These are phyloP conservation scores for Myrmecobius fasciatus DNA, from an alignment of 2,113 vertebrate species.

Conservation along the genomic window DNA sequence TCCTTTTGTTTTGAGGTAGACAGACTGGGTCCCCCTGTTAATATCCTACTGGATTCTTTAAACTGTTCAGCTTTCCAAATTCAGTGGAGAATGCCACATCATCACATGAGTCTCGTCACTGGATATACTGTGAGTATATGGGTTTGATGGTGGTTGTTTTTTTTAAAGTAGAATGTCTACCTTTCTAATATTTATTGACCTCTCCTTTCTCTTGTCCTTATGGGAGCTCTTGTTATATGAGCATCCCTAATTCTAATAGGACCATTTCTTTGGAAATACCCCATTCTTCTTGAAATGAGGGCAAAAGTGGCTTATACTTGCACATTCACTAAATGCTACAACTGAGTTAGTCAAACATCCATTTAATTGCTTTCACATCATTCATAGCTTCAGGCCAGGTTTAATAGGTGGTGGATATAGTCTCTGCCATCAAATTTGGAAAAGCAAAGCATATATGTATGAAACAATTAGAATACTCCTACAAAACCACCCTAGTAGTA, in stretches of 20 bases:
- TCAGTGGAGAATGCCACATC: constrained; percentile 93
- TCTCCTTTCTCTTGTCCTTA: neutral
- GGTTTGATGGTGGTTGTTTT: neutral
- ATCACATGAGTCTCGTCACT: constrained; percentile 86
- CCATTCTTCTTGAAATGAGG: neutral
- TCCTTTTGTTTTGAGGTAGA: constrained; percentile 84
- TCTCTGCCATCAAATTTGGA: neutral
- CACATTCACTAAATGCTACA: neutral
- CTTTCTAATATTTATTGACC: neutral
- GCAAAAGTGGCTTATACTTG: neutral
- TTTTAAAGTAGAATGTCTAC: accelerated
- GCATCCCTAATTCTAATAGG: neutral
- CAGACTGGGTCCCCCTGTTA: constrained; percentile 91
- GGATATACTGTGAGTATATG: constrained; percentile 90
- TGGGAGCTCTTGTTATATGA: neutral
- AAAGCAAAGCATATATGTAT: neutral
- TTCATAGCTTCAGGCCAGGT: neutral
- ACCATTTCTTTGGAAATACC: neutral
- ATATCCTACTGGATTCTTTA: constrained; percentile 90
- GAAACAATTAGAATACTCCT: neutral
- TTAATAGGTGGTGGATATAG: neutral
- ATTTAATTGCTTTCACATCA: neutral
- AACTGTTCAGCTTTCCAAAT: constrained; percentile 94
- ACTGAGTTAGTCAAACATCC: neutral
- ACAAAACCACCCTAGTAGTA: neutral